Conservation (phyloP, 1,140 invertebrate genomes). For the Pseudobourletiella spinata region DNA sequence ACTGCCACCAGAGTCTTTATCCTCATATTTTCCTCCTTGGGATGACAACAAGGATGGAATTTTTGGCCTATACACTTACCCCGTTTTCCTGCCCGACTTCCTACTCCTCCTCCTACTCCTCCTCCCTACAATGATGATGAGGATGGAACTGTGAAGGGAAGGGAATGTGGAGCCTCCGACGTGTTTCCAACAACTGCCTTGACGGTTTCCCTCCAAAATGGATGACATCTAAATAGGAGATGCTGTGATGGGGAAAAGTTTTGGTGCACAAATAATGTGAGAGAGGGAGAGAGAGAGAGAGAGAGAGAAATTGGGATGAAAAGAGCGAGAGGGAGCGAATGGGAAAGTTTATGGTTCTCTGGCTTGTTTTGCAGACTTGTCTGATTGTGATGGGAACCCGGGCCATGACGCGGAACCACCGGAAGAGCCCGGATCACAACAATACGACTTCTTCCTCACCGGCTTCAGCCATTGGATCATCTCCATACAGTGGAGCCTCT, state of each 20-base stretch:
- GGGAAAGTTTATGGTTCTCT: slow-evolving; percentile 6
- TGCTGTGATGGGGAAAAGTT: neutral
- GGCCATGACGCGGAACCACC: slow-evolving; percentile 28
- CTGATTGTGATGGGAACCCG: slow-evolving; percentile 22
- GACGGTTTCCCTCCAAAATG: neutral
- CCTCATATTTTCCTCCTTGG: too few relatives aligned
- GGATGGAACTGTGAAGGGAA: too few relatives aligned
- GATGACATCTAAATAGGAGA: neutral
- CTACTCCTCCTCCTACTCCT: too few relatives aligned
- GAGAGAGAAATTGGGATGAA: neutral
- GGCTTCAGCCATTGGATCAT: slow-evolving; percentile 26
- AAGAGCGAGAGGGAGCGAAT: neutral
- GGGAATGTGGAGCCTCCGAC: too few relatives aligned
- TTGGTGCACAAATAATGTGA: neutral
- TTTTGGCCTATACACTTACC: too few relatives aligned
- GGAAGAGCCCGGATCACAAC: slow-evolving; percentile 30
- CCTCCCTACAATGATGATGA: too few relatives aligned
- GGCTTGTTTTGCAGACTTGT: neutral
- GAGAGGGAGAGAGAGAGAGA: neutral
- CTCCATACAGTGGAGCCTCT: slow-evolving; percentile 14
- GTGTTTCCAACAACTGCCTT: too few relatives aligned
- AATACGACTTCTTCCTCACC: slow-evolving; percentile 20
- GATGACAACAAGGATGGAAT: too few relatives aligned
- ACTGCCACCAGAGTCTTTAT: too few relatives aligned
- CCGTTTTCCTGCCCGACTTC: too few relatives aligned